Evolutionary conservation across 2,113 vertebrate genomes (phyloP), one percentile per base, ranked within the genome.

Genomic region (Ctenodactylus gundi): DNA sequence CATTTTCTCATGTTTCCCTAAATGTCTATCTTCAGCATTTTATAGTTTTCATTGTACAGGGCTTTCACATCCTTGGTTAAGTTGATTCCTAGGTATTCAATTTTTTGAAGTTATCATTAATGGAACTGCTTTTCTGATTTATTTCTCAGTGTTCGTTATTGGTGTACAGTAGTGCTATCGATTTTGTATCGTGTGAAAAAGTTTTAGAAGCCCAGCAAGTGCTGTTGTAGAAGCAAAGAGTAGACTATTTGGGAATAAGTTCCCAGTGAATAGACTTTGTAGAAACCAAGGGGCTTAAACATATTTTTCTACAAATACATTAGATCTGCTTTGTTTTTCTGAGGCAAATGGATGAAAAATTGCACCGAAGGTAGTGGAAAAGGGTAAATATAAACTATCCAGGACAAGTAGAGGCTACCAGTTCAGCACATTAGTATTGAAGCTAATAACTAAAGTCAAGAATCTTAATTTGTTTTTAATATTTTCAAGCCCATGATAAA

Each of bases 221-320:
- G n/a, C 20, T 65, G 14, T 67, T 53, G 1, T 18, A 73, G 78
- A 78, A 44, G 10, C 62, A 83, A 89, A 85, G 39, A 91, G 49
- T 62, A 10, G 90, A 86, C 31, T 82, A 10, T 91, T 82, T 82
- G 8, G 58, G 67, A 46, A 60, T 75, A 86, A 68, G 8, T 75
- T 82, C 51, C 67, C 67, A n/a, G 44, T 76, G 67, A 95, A 95
- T 76, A 76, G 58, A 53, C 53, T 85, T 85, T 75, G 53, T 41
- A 89, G 86, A 92, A 73, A 81, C 31, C 36, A 90, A 60, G 73
- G 72, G 55, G 31, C 44, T 31, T 44, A 85, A 44, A 72, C 84
- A 41, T 87, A 46, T 75, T 29, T 68, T 76, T 77, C 70, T n/a
- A 39, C 4, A 46, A 49, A 73, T 57, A n/a, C n/a, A n/a, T 34